phyloP scores from a whole-genome alignment of 2,888 invertebrate genomes.

The Dynastes maya region DNA sequence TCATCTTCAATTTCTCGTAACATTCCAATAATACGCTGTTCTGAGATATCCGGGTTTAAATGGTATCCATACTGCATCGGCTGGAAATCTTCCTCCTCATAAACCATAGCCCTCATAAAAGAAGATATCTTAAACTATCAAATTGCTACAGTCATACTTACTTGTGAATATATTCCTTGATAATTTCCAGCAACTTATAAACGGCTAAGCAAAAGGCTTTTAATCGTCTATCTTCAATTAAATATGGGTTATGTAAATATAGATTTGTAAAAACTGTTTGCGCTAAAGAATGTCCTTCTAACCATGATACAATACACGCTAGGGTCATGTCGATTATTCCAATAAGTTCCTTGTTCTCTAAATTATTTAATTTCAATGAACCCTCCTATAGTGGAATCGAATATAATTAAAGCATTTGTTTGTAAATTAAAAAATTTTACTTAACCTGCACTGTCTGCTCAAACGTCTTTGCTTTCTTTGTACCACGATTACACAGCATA shows the following conservation, averaged over 20 bases:
- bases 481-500: slow-evolving; percentile 93
- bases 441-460: slow-evolving; percentile 87
- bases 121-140: slow-evolving; percentile 49
- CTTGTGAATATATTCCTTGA: slow-evolving; percentile 92
- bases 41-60: slow-evolving; percentile 86
- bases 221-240: slow-evolving; percentile 86
- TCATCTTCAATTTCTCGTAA: slow-evolving; percentile 95
- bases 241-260: slow-evolving; percentile 92
- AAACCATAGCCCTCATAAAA: slow-evolving; percentile 83
- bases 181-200: slow-evolving; percentile 91
- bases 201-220: slow-evolving; percentile 90
- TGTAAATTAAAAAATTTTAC: neutral
- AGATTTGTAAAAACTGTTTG: slow-evolving; percentile 98
- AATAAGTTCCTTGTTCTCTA: slow-evolving; percentile 87
- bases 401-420: neutral
- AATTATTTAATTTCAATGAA: slow-evolving; percentile 82
- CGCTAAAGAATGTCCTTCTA: slow-evolving; percentile 96
- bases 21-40: slow-evolving; percentile 85
- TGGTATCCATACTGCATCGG: slow-evolving; percentile 92
- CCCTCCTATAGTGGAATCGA: slow-evolving; percentile 74
- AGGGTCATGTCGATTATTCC: slow-evolving; percentile 95
- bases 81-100: slow-evolving; percentile 98
- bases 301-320: slow-evolving; percentile 96
- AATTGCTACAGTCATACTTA: slow-evolving; percentile 62
- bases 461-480: slow-evolving; percentile 88